Conservation (phyloP, 2,888 invertebrate species). For the Mythimna impura region DNA sequence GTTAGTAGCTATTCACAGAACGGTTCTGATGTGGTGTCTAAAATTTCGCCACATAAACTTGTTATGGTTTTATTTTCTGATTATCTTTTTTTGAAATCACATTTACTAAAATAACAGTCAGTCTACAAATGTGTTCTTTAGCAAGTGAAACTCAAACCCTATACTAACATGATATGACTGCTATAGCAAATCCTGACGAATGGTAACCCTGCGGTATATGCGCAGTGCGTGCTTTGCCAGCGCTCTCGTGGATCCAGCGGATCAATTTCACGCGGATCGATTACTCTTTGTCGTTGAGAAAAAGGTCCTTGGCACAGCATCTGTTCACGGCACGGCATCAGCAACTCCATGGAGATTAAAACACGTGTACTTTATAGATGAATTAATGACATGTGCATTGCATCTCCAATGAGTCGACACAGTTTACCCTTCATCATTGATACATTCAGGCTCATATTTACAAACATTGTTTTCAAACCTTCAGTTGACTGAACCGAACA, state of each 20-base stretch:
- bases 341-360: constrained; percentile 38
- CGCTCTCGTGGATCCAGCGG: constrained; percentile 80
- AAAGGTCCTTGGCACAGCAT: constrained; percentile 64
- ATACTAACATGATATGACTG: constrained; percentile 44
- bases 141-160: constrained; percentile 22
- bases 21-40: neutral
- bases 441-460: neutral
- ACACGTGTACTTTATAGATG: constrained; percentile 43
- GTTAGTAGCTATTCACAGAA: constrained; percentile 18
- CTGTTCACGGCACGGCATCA: constrained; percentile 20
- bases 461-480: neutral
- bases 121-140: neutral
- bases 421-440: constrained; percentile 10
- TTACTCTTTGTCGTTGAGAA: constrained; percentile 79
- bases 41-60: neutral
- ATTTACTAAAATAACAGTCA: neutral
- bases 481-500: neutral
- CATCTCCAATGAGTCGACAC: neutral
- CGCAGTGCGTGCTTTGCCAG: constrained; percentile 79
- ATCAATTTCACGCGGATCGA: constrained; percentile 86
- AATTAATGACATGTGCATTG: constrained; percentile 33
- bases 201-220: constrained; percentile 59
- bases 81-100: neutral
- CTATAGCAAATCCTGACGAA: constrained; percentile 48
- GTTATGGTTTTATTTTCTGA: neutral